Percentiles rank a stretch among this genome's conserved stretches.
Evolutionary conservation across 2,888 invertebrate species (phyloP).

Genomic region (Capitulum mitella): DNA sequence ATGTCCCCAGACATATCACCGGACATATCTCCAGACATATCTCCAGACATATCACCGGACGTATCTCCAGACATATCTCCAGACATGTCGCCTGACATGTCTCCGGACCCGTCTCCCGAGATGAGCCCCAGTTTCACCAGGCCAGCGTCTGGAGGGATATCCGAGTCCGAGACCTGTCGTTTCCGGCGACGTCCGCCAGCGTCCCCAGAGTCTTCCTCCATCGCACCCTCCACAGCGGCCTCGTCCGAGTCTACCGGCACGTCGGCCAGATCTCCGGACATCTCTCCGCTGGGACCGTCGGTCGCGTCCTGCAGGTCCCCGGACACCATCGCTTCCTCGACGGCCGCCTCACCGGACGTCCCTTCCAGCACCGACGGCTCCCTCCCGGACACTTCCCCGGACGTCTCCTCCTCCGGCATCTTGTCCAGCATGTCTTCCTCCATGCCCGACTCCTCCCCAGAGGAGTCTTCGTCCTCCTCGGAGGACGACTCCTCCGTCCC

Average conservation of each 20-base stretch:
- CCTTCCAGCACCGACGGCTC: too few relatives aligned
- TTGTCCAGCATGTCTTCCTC: background rate
- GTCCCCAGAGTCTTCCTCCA: too few relatives aligned
- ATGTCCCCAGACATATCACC: conserved; percentile 38
- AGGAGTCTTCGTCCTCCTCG: background rate
- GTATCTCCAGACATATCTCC: conserved; percentile 13
- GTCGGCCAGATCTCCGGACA: background rate
- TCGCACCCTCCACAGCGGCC: too few relatives aligned
- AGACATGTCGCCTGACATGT: conserved; percentile 42
- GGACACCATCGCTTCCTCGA: background rate
- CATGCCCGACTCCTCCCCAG: background rate
- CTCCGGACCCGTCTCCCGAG: conserved; percentile 41
- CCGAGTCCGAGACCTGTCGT: background rate
- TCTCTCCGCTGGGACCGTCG: background rate
- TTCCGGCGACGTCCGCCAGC: too few relatives aligned
- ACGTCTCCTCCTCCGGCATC: background rate
- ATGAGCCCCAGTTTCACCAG: too few relatives aligned
- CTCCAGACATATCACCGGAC: conserved; percentile 4
- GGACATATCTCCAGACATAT: conserved; percentile 44
- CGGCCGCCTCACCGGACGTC: too few relatives aligned
- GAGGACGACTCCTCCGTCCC: background rate
- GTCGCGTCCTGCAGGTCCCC: background rate
- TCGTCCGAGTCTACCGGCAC: background rate
- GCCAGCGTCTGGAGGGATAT: too few relatives aligned
- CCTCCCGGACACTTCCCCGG: too few relatives aligned